These are phyloP conservation scores for Ianthella basta DNA, from an alignment of 37 sponge, comb jelly and placozoan genomes.

Conservation along the genomic window DNA sequence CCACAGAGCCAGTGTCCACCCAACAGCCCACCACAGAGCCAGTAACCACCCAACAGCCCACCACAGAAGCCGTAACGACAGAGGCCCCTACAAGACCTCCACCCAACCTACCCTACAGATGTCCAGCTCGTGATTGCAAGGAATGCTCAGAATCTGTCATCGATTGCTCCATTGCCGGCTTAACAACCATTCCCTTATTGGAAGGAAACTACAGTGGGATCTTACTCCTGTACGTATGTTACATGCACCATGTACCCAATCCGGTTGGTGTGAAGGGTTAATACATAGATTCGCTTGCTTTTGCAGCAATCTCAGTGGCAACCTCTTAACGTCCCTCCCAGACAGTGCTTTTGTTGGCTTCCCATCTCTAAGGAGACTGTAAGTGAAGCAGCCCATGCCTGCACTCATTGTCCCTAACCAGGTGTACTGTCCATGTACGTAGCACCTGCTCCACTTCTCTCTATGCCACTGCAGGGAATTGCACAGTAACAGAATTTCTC, in stretches of 20 bases:
- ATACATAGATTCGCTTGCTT: not conserved
- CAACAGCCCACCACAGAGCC: too few species aligned
- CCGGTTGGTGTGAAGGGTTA: too few species aligned
- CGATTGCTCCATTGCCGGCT: constrained; percentile 26
- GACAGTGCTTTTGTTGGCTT: constrained; percentile 38
- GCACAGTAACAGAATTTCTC: constrained; percentile 36
- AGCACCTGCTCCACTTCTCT: not conserved
- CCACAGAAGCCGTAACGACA: constrained; percentile 8
- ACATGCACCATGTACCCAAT: not conserved
- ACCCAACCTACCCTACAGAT: not conserved
- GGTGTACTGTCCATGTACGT: not conserved
- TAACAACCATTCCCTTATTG: not conserved
- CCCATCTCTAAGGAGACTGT: constrained; percentile 42
- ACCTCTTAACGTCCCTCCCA: constrained; percentile 11
- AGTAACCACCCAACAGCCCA: too few species aligned
- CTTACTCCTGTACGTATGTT: constrained; percentile 2
- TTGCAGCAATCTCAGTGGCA: constrained; percentile 65
- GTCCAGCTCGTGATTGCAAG: constrained; percentile 17
- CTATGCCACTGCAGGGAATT: constrained; percentile 34
- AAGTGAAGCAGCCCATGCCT: constrained; percentile 5
- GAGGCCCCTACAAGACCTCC: not conserved
- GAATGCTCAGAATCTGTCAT: constrained; percentile 5
- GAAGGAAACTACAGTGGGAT: constrained; percentile 23
- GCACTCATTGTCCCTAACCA: not conserved
- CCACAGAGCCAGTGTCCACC: not conserved